A percentile compares a stretch with the other conserved stretches of the same genome.
phyloP scores from a whole-genome alignment of 2,888 invertebrate genomes.

The Bhutanitis thaidina region DNA sequence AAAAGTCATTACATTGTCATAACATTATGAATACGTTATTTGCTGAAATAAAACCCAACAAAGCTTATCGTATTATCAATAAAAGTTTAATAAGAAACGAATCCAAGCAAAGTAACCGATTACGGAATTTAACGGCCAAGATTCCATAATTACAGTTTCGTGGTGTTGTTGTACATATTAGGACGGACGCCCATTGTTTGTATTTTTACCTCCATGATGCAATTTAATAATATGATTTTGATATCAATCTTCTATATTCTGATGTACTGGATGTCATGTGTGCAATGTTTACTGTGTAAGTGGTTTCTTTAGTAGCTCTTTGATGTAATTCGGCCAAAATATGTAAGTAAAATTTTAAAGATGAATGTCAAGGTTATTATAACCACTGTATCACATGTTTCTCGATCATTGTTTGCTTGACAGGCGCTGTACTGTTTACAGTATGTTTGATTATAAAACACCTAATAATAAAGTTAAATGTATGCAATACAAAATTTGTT shows the following conservation, averaged over 20 bases:
- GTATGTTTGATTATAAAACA: no score
- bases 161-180: neutral
- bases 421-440: no score
- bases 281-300: constrained; percentile 27
- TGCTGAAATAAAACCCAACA: neutral
- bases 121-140: neutral
- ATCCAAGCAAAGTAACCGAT: neutral
- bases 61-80: neutral
- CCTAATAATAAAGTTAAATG: no score
- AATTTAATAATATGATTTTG: neutral
- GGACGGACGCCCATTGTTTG: constrained; percentile 2
- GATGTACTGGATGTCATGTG: constrained; percentile 4
- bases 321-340: neutral
- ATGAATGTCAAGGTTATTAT: no score
- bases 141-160: neutral
- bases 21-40: no score
- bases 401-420: no score
- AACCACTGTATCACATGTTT: no score
- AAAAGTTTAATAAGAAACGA: constrained; percentile 6
- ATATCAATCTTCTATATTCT: neutral
- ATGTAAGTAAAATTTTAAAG: no score
- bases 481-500: no score
- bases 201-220: neutral
- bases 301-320: constrained; percentile 2
- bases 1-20: no score